Percentiles rank a stretch among this genome's conserved stretches.
phyloP scores from a whole-genome alignment of 2,113 vertebrate genomes.

The Haemorhous mexicanus region DNA sequence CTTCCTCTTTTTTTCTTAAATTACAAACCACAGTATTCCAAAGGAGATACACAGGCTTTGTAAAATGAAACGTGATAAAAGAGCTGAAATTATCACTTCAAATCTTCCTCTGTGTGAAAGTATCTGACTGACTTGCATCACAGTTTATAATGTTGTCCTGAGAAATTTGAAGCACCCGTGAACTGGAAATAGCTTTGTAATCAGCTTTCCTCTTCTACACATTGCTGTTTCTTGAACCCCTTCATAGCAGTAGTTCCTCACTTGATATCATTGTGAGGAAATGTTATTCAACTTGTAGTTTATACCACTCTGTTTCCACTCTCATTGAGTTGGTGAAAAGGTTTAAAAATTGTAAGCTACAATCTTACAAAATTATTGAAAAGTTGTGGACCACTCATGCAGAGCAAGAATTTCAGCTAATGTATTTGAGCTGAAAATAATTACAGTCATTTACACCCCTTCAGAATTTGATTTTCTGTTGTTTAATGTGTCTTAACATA shows the following conservation, averaged over 20 bases:
- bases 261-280: background rate
- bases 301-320: background rate
- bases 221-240: background rate
- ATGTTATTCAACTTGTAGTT: background rate
- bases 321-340: background rate
- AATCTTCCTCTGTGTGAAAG: background rate
- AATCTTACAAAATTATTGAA: background rate
- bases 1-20: background rate
- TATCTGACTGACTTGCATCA: background rate
- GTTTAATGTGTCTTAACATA: background rate
- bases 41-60: background rate
- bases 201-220: background rate
- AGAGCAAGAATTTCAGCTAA: background rate
- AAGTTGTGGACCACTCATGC: background rate
- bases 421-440: background rate
- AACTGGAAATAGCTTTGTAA: background rate
- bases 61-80: background rate
- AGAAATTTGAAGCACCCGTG: background rate
- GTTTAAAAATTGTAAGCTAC: background rate
- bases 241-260: background rate
- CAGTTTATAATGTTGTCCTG: background rate
- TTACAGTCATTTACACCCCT: background rate
- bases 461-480: background rate
- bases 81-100: background rate
- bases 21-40: background rate